Percentiles rank a stretch among this genome's conserved stretches.
Conservation (phyloP, 2,113 vertebrate species). For the Dasyornis broadbenti region DNA sequence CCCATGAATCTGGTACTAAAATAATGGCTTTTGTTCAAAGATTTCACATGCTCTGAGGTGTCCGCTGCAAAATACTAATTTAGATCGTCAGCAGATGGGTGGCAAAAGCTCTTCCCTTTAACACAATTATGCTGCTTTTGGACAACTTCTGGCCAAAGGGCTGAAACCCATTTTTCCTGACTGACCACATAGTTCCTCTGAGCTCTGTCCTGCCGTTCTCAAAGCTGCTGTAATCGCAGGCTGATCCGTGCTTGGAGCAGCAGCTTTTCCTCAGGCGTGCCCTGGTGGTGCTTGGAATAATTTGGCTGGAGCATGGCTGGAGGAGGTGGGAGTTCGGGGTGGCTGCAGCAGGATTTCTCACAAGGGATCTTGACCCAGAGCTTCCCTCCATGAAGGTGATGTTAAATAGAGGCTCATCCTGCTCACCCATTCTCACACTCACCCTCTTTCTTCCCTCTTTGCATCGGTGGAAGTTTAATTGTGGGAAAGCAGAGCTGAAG, state of each 20-base stretch:
- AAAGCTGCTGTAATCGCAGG: rapidly evolving
- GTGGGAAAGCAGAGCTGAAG: not conserved
- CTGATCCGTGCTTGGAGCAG: rapidly evolving
- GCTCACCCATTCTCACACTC: not conserved
- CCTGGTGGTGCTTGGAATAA: not conserved
- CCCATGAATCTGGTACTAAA: not conserved
- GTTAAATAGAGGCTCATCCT: not conserved
- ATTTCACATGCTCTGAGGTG: not conserved
- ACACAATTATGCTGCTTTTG: not conserved
- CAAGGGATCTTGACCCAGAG: not conserved
- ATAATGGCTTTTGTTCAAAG: not conserved
- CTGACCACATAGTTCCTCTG: rapidly evolving
- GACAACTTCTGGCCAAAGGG: not conserved
- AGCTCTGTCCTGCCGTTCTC: not conserved
- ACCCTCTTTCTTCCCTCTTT: not conserved
- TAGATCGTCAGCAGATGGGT: not conserved
- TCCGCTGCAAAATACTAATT: not conserved
- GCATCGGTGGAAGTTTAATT: not conserved
- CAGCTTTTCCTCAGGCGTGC: not conserved
- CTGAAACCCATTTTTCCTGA: not conserved
- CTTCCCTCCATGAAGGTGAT: not conserved
- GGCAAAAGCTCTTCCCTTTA: not conserved
- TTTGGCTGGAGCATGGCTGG: not conserved
- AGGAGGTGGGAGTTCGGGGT: not conserved
- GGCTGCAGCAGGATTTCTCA: not conserved